Percentiles rank a stretch among this genome's conserved stretches.
Conservation (phyloP, 2,888 invertebrate genomes). For the Hartigia nigra region DNA sequence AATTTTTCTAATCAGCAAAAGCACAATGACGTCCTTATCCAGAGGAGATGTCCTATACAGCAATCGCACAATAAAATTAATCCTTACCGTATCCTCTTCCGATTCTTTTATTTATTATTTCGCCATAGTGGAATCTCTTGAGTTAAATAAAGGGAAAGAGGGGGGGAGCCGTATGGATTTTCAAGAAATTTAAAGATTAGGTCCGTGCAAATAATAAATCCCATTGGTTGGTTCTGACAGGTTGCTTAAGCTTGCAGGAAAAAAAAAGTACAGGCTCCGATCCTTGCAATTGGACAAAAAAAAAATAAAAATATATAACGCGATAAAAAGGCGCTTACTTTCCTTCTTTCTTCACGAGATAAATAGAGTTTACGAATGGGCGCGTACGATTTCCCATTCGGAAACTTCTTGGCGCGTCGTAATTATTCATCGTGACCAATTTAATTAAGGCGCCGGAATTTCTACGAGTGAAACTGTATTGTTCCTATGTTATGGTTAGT, state of each 20-base stretch:
- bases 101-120: background rate
- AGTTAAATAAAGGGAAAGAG: background rate
- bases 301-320: background rate
- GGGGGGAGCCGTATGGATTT: background rate
- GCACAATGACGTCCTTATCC: background rate
- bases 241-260: slow-evolving; percentile 17
- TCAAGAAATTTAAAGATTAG: slow-evolving; percentile 30
- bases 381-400: background rate
- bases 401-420: background rate
- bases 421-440: background rate
- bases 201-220: slow-evolving; percentile 45
- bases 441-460: background rate
- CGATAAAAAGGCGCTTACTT: background rate
- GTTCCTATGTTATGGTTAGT: slow-evolving; percentile 22
- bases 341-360: slow-evolving; percentile 11
- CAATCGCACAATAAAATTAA: background rate
- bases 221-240: slow-evolving; percentile 48
- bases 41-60: background rate
- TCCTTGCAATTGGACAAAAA: background rate
- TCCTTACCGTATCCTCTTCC: background rate
- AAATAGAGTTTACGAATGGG: slow-evolving; percentile 10
- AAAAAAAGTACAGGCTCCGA: background rate
- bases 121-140: background rate
- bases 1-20: background rate
- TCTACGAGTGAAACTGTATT: slow-evolving; percentile 6